Base-by-base conservation (phyloP, 1,140 invertebrate species). In the Euura saliciscinereae region DNA sequence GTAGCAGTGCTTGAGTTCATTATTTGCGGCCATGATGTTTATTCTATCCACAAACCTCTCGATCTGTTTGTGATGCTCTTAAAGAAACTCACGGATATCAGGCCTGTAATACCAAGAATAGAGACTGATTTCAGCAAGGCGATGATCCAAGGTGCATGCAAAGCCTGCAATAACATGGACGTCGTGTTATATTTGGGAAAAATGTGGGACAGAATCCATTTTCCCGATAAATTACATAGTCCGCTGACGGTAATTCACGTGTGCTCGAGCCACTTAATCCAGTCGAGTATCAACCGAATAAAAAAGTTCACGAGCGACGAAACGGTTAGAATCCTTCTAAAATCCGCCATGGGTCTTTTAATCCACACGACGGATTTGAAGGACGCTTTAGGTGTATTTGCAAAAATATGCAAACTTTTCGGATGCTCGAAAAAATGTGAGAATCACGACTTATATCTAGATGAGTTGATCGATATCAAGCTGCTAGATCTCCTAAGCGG, bases 291-390 rank as follows among this genome's bases (percentile, higher is more conserved):
- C 13, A 69, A 69, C 6, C 45, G 42, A 45, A 69, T 69, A 45
- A 45, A 44, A 7, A 44, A 7, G 4, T 45, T 43, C 45, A 10
- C 44, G n/a, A 46, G 51, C 51, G 42, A 69, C 51, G 42, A 45
- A 43, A 46, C 42, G 7, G 51, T 46, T 6, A 44, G 51, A 69
- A 11, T 44, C 7, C 10, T 69, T 7, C 44, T 69, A 10, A 46
- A 6, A n/a, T 44, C 68, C 42, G 68, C 43, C 6, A 45, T 44
- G 45, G 51, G 45, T 28, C 44, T 45, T 8, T 42, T 69, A 4
- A 69, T 69, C 13, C 45, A 69, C 51, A 46, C 68, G 13, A 69
- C 68, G 44, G 51, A 43, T 69, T 10, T 69, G 42, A 46, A 69
- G 13, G 68, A 69, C 42, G 42, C 68, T 45, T 13, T 11, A 3